Percentiles rank a stretch among this genome's conserved stretches.
phyloP scores from a whole-genome alignment of 2,113 vertebrate species.

The Leucopsar rothschildi region DNA sequence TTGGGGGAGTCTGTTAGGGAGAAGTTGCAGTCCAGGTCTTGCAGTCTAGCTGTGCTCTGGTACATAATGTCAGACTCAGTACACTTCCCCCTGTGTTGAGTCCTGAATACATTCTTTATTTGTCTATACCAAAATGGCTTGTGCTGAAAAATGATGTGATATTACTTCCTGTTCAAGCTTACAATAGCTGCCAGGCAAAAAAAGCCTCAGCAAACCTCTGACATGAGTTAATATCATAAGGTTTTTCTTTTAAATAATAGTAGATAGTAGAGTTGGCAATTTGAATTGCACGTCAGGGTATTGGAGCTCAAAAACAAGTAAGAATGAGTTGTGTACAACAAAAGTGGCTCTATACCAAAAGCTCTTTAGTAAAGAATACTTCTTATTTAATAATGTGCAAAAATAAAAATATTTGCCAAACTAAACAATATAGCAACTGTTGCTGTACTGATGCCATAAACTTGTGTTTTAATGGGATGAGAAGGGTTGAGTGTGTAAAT shows the following conservation, averaged over 20 bases:
- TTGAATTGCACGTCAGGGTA: neutral
- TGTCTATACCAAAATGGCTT: neutral
- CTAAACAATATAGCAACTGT: neutral
- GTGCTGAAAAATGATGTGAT: neutral
- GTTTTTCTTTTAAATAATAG: neutral
- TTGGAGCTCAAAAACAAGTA: neutral
- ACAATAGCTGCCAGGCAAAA: neutral
- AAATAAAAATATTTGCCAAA: constrained; percentile 21
- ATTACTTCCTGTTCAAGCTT: neutral
- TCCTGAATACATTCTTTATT: neutral
- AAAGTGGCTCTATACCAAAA: neutral
- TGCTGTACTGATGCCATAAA: neutral
- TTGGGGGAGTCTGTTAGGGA: neutral
- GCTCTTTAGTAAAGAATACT: neutral
- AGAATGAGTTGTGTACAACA: neutral
- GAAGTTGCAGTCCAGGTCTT: neutral
- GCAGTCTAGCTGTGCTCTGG: neutral
- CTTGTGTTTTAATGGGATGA: neutral
- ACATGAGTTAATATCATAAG: neutral
- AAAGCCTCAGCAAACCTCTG: neutral
- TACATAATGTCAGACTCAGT: neutral
- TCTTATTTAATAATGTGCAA: neutral
- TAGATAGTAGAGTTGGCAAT: neutral
- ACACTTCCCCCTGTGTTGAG: neutral
- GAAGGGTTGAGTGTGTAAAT: neutral